Base-by-base conservation (phyloP, 2,113 vertebrate species). In the Pseudopodoces humilis region DNA sequence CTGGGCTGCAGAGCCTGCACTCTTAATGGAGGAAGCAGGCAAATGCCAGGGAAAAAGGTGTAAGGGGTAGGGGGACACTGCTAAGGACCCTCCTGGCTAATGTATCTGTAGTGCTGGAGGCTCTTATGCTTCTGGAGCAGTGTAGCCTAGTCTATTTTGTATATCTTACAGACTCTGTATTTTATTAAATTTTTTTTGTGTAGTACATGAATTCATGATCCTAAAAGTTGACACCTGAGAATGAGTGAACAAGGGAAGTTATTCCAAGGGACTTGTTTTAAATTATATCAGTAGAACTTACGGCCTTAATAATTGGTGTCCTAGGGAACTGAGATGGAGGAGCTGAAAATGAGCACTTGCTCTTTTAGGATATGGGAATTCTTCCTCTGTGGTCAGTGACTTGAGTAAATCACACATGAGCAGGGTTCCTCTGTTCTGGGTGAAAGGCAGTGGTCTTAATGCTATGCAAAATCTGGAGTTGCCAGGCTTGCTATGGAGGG, bases 161-260 rank as follows among this genome's bases (percentile, higher is more conserved):
- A 3, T 74, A 11, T 52, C 69, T 64, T 56, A 11, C 15, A 44
- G 35, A 11, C 6, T 65, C 10, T 33, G 17, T 18, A 6, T 63
- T 71, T n/a, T 64, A 24, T 19, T 76, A 16, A 3, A 0, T 0
- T 20, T 35, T 65, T 68, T 63, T 30, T 53, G 18, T 62, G 21
- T 47, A 24, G 16, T 46, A 39, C 2, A 1, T 7, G 8, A 28
- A 58, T 60, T 37, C 0, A 0, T 41, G 9, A 18, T 37, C 44
- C 21, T 77, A 10, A 8, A 77, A 56, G 27, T 22, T 85, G 50
- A 20, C 8, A 25, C 5, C 20, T 56, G 30, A 55, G 30, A 63
- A 43, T 37, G 7, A 17, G n/a, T 35, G 28, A 72, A 68, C 15
- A 44, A 50, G 17, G 27, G 30, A 59, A 53, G 16, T 53, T 20